Evolutionary conservation across 1,140 invertebrate genomes (phyloP).

Genomic region (Pectinophora gossypiella): DNA sequence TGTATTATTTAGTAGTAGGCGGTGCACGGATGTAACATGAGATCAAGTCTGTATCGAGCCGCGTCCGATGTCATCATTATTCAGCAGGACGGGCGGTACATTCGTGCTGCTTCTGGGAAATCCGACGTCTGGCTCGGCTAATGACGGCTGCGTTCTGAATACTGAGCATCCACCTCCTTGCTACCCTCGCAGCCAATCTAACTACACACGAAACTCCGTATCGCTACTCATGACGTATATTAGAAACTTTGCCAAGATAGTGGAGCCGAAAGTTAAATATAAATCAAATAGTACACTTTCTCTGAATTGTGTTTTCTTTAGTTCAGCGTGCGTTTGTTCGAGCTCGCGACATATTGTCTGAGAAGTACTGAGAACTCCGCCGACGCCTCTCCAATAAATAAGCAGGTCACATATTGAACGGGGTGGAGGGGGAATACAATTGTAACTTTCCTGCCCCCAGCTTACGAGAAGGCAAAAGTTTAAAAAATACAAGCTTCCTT

Average conservation of each 20-base stretch:
- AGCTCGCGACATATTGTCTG: constrained; percentile 69
- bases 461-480: constrained; percentile 67
- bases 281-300: constrained; percentile 52
- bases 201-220: background rate
- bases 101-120: constrained; percentile 54
- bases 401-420: constrained; percentile 74
- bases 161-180: constrained; percentile 32
- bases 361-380: constrained; percentile 67
- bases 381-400: constrained; percentile 72
- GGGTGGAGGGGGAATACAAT: constrained; percentile 70
- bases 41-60: constrained; percentile 27
- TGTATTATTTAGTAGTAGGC: background rate
- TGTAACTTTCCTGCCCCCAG: constrained; percentile 66
- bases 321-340: constrained; percentile 44
- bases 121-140: constrained; percentile 61
- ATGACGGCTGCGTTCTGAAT: constrained; percentile 58
- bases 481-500: constrained; percentile 72
- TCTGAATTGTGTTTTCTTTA: constrained; percentile 60
- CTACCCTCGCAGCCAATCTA: background rate
- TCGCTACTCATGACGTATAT: background rate
- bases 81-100: constrained; percentile 41
- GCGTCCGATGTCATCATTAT: constrained; percentile 51
- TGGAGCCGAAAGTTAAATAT: constrained; percentile 27
- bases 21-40: constrained; percentile 1
- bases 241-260: constrained; percentile 8